Evolutionary conservation across 2,888 invertebrate genomes (phyloP), one percentile per base, ranked within the genome.

Genomic region (Allygus modestus): DNA sequence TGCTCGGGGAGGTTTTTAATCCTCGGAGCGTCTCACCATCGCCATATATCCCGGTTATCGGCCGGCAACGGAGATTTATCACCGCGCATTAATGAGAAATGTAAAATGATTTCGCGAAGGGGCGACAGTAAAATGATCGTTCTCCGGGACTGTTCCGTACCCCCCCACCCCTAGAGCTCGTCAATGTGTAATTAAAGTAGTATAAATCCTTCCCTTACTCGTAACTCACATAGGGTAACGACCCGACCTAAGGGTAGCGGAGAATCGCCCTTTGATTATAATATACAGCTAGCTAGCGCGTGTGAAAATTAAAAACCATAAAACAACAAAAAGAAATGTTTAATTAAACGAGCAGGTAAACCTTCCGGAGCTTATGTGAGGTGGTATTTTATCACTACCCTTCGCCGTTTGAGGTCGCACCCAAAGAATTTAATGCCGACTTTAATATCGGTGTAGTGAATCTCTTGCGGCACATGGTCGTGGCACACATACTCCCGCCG

Each of bases 241-340:
- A 2, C 2, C 1, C 69, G 26, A 7, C 20, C 4, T 5, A 15
- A n/a, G 69, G 33, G 73, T 41, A 65, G 37, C 46, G 71, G 43
- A 46, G 82, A 82, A 65, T 69, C 82, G 69, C 28, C 82, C 43
- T 65, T 65, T 82, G 82, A 82, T 82, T 82, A 69, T 43, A 82
- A 82, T 82, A 82, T 69, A 82, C 41, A 37, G 41, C 69, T 12
- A 12, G 4, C 58, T n/a, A n/a, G 43, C 46, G 69, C 33, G 71
- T 71, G 82, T 71, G 82, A 71, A 82, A 82, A 82, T 82, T 82
- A 71, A 82, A 82, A 82, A 82, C 82, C 71, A 71, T 82, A 82
- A 82, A 82, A 82, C 82, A 82, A 82, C 82, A 82, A 71, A 69
- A 69, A 69, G 69, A 82, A 82, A 65, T 28, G 43, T 82, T 82